Base-by-base conservation (phyloP, 2,797 vertebrate species). In the Natrix natrix region DNA sequence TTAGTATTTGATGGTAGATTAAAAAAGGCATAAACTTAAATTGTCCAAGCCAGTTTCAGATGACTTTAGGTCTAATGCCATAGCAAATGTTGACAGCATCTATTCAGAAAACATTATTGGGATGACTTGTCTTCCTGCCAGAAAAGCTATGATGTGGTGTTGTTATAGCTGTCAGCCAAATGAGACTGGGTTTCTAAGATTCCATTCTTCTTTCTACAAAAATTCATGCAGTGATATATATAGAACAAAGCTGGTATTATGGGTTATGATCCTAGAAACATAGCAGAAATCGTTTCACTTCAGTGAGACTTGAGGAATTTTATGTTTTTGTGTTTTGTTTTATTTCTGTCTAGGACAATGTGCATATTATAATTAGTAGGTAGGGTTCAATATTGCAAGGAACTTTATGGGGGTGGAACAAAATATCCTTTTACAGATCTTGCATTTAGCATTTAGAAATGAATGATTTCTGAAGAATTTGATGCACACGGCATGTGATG, bases 141-240 rank as follows among this genome's bases (percentile, higher is more conserved):
- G 17, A 92, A 90, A 87, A 26, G 54, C 37, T 83, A 93, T 48
- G 28, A 63, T 56, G 48, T 69, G 43, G 28, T 89, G 1, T 63
- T 66, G 63, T 59, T 12, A 60, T 88, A 92, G 86, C 94, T 90
- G 74, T 93, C 57, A 54, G 69, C 32, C 60, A 32, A 32, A 83
- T 90, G 55, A 93, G 90, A 52, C 83, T 88, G 54, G n/a, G 16
- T 83, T 43, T 43, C 57, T 86, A 56, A 92, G 55, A 54, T 37
- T 3, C 91, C 91, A 89, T 57, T 22, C 57, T 74, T 48, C 8
- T 22, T 14, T 87, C 26, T 54, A 26, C 5, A 69, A 61, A 10
- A 69, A 86, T 13, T n/a, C 16, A 60, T 61, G 87, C 14, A n/a
- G 14, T 59, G 78, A 55, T 2, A 87, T 87, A 87, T 74, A 55